phyloP scores from a whole-genome alignment of 2,797 vertebrate species.

The Anolis apletophallus region DNA sequence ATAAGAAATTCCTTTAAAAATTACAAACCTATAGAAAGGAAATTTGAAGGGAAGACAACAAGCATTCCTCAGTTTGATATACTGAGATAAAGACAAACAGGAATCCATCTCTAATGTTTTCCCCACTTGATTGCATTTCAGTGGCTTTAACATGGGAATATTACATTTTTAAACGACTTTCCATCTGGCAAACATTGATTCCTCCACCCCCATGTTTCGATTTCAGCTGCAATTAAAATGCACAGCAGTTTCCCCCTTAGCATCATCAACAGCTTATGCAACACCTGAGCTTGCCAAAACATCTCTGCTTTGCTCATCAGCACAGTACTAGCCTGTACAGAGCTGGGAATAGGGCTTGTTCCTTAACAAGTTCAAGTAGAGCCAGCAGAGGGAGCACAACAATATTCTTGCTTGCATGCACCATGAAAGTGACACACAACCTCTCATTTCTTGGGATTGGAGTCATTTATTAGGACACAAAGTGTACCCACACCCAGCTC shows the following conservation, averaged over 20 bases:
- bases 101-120: constrained; percentile 17
- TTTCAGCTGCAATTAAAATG: constrained; percentile 41
- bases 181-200: constrained; percentile 41
- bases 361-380: constrained; percentile 55
- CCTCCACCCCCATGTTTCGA: constrained; percentile 23
- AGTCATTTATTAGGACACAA: constrained; percentile 65
- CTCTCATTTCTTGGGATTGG: background rate
- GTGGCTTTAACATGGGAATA: constrained; percentile 40
- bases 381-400: constrained; percentile 59
- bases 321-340: constrained; percentile 35
- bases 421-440: constrained; percentile 37
- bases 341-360: constrained; percentile 51
- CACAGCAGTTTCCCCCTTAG: constrained; percentile 44
- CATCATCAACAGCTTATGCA: constrained; percentile 45
- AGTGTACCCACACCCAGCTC: constrained; percentile 58
- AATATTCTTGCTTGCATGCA: constrained; percentile 55
- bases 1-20: background rate
- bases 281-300: constrained; percentile 46
- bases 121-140: constrained; percentile 29
- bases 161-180: constrained; percentile 49
- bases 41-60: constrained; percentile 41
- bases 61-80: constrained; percentile 29
- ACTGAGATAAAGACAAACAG: constrained; percentile 22
- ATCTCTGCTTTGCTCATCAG: constrained; percentile 40
- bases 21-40: constrained; percentile 14